phyloP scores from a whole-genome alignment of 2,888 invertebrate species.

The Tuta absoluta region DNA sequence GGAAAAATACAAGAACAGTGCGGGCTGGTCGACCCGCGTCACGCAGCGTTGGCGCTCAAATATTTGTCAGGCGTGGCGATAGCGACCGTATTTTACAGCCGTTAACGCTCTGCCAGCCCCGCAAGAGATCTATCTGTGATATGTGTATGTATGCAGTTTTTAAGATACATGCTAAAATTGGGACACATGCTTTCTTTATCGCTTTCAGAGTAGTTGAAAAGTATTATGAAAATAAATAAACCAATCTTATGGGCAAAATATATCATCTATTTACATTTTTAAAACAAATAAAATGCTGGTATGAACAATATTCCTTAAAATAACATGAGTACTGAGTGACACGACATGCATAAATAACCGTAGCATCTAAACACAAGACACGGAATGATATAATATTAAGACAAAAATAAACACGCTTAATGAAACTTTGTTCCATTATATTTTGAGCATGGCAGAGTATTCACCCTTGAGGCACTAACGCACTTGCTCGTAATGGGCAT shows the following conservation, averaged over 20 bases:
- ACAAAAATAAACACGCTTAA: neutral
- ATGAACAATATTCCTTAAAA: constrained; percentile 75
- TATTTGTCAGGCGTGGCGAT: no score
- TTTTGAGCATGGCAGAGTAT: neutral
- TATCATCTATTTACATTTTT: constrained; percentile 78
- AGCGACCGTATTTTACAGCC: no score
- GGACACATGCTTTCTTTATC: neutral
- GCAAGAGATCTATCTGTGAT: no score
- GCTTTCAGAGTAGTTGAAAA: neutral
- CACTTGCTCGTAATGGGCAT: no score
- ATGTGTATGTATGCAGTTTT: no score
- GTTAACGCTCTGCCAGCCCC: no score
- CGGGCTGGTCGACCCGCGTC: no score
- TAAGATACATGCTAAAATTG: neutral
- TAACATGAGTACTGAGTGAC: constrained; percentile 68
- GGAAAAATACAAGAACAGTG: no score
- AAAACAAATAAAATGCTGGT: constrained; percentile 75
- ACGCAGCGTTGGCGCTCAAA: no score
- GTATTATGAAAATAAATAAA: constrained; percentile 40
- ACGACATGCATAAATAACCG: constrained; percentile 53
- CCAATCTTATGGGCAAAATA: constrained; percentile 77
- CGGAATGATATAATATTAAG: neutral
- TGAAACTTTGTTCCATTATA: neutral
- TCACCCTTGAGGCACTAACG: no score
- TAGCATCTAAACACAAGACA: constrained; percentile 12